Conservation (phyloP, 2,888 invertebrate species). For the Coelinius sp. region DNA sequence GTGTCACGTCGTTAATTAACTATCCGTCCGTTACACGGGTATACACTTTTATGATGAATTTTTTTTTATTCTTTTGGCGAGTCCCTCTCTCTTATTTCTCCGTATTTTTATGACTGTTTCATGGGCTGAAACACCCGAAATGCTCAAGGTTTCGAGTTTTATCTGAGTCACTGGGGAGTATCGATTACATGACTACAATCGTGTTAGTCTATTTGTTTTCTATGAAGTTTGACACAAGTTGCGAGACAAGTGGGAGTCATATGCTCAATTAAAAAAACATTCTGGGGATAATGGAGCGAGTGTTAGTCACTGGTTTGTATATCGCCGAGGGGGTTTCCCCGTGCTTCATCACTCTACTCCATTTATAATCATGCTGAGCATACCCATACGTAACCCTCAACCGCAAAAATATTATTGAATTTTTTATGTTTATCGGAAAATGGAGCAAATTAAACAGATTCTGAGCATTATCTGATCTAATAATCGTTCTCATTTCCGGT, state of each 20-base stretch:
- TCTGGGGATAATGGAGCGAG: slow-evolving; percentile 34
- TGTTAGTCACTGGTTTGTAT: slow-evolving; percentile 41
- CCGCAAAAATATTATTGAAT: too few relatives aligned
- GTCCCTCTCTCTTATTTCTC: neutral
- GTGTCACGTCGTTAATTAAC: slow-evolving; percentile 63
- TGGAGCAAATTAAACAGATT: too few relatives aligned
- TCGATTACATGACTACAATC: neutral
- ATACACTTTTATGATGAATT: slow-evolving; percentile 29
- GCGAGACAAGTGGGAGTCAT: slow-evolving; percentile 36
- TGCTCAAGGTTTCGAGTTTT: neutral
- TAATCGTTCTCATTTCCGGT: too few relatives aligned
- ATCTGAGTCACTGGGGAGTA: slow-evolving; percentile 14
- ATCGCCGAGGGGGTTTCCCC: slow-evolving; percentile 37
- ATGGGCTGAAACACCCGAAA: slow-evolving; percentile 16
- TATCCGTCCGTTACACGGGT: slow-evolving; percentile 48
- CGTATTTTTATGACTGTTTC: neutral
- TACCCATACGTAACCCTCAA: neutral
- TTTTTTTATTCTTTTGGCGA: slow-evolving; percentile 35
- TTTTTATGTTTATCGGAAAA: too few relatives aligned
- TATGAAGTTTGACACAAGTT: slow-evolving; percentile 25
- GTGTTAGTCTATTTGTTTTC: neutral
- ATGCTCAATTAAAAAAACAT: slow-evolving; percentile 38
- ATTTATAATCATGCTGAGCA: too few relatives aligned
- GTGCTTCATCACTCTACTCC: neutral
- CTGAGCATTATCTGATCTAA: too few relatives aligned